Evolutionary conservation across 2,113 vertebrate genomes (phyloP).

Genomic region (Myotis lucifugus): DNA sequence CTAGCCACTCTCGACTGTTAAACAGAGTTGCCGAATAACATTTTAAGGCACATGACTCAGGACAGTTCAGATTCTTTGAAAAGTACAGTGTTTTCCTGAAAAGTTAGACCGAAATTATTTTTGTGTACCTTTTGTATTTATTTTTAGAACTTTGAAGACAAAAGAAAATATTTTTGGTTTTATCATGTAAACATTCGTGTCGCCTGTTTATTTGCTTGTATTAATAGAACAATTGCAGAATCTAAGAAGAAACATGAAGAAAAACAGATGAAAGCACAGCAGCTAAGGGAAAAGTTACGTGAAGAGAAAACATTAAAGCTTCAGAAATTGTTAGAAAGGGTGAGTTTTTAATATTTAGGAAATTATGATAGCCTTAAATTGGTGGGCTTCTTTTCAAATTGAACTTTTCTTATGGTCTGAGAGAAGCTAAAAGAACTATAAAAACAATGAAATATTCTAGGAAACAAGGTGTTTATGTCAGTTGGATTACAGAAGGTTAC

Average conservation of each 20-base stretch:
- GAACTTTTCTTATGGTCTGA: not conserved
- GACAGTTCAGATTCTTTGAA: not conserved
- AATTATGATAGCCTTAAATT: not conserved
- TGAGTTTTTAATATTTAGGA: slow-evolving; percentile 82
- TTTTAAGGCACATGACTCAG: not conserved
- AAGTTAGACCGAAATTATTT: not conserved
- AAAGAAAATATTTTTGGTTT: not conserved
- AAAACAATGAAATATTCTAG: not conserved
- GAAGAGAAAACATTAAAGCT: slow-evolving; percentile 98
- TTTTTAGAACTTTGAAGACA: slow-evolving; percentile 49
- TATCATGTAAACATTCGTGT: slow-evolving; percentile 43
- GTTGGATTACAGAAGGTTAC: not conserved
- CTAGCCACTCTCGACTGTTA: not conserved
- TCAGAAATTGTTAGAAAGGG: slow-evolving; percentile 98
- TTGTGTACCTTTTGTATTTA: slow-evolving; percentile 24
- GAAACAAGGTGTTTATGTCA: not conserved
- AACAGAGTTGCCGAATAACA: not conserved
- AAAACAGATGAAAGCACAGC: slow-evolving; percentile 99
- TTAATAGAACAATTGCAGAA: slow-evolving; percentile 96
- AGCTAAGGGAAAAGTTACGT: slow-evolving; percentile 96
- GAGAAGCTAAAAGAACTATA: not conserved
- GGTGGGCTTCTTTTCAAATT: not conserved
- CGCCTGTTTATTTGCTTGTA: slow-evolving; percentile 67
- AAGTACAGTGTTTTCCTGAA: slow-evolving; percentile 26
- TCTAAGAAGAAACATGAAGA: slow-evolving; percentile 99